Evolutionary conservation across 2,888 invertebrate genomes (phyloP).

Genomic region (Calliopum simillimum): DNA sequence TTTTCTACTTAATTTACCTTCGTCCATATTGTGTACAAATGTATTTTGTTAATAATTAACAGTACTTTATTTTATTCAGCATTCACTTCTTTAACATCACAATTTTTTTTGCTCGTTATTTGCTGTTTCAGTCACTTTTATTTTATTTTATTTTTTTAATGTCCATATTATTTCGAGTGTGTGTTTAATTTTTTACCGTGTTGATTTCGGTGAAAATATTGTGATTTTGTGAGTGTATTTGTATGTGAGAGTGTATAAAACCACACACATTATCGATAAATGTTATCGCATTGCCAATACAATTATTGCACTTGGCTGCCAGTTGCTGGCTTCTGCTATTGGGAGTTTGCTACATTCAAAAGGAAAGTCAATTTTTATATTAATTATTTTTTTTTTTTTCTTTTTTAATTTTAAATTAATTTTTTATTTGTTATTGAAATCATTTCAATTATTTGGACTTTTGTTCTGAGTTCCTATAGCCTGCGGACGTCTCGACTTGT

Average conservation of each 20-base stretch:
- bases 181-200: not conserved
- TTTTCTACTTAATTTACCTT: constrained; percentile 61
- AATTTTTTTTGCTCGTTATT: not conserved
- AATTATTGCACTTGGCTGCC: constrained; percentile 17
- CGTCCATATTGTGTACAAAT: constrained; percentile 16
- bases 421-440: not conserved
- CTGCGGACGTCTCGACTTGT: too few relatives aligned
- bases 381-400: not conserved
- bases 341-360: not conserved
- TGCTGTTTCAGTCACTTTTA: not conserved
- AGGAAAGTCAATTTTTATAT: not conserved
- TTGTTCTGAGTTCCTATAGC: not conserved
- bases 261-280: constrained; percentile 1
- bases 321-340: not conserved
- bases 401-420: not conserved
- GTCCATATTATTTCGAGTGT: not conserved
- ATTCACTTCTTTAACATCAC: not conserved
- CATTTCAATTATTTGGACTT: constrained; percentile 5
- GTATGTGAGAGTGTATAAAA: not conserved
- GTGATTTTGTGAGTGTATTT: not conserved
- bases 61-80: constrained; percentile 12
- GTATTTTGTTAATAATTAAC: constrained; percentile 21
- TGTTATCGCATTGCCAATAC: constrained; percentile 5
- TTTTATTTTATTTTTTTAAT: not conserved
- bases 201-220: not conserved